phyloP scores from a whole-genome alignment of 2,797 vertebrate genomes.

The Micrastur ruficollis region DNA sequence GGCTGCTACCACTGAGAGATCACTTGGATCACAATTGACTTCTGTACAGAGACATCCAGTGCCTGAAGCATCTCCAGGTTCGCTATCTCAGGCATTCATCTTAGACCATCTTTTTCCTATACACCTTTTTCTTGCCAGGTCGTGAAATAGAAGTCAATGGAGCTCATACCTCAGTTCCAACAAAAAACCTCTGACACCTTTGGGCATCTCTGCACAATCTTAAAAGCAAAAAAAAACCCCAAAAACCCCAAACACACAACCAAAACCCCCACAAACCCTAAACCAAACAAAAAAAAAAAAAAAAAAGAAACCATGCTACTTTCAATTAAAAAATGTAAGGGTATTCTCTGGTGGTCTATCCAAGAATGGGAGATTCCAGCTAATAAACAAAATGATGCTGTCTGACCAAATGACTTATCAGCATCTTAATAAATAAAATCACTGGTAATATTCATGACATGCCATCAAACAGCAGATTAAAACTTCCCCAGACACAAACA shows the following conservation, averaged over 20 bases:
- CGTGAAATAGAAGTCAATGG: neutral
- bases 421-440: neutral
- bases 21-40: neutral
- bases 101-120: neutral
- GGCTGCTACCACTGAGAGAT: neutral
- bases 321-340: rapidly evolving
- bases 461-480: neutral
- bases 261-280: neutral
- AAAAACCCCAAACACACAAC: neutral
- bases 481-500: neutral
- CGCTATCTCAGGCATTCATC: neutral
- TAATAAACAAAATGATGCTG: neutral
- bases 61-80: neutral
- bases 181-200: neutral
- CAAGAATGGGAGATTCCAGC: neutral
- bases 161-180: neutral
- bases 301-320: neutral
- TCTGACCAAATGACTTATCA: neutral
- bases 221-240: neutral
- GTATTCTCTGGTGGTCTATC: neutral
- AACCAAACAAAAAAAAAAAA: neutral
- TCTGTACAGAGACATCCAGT: neutral
- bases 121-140: neutral
- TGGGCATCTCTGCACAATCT: neutral
- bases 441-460: neutral